These are phyloP conservation scores for Lycophotia porphyrea DNA, from an alignment of 2,888 invertebrate genomes.

Conservation along the genomic window DNA sequence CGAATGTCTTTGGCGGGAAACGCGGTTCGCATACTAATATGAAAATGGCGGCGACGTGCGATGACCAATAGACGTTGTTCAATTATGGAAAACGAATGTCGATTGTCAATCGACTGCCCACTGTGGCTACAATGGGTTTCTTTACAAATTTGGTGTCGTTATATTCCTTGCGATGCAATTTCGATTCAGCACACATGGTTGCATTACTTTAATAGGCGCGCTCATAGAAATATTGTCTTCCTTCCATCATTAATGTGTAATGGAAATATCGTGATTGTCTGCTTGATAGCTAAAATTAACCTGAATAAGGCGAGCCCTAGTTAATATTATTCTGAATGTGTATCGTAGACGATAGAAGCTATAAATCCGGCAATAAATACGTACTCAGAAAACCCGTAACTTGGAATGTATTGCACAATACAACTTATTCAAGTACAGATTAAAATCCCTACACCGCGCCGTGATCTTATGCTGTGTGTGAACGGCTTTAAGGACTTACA, in stretches of 20 bases:
- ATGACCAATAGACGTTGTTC: conserved; percentile 73
- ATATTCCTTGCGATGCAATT: conserved; percentile 69
- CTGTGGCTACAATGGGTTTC: conserved; percentile 80
- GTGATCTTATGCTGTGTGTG: not conserved
- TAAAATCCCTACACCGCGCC: not conserved
- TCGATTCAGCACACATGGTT: conserved; percentile 69
- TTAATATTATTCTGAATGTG: conserved; percentile 51
- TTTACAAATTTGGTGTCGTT: conserved; percentile 78
- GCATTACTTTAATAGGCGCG: conserved; percentile 65
- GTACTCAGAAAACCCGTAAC: conserved; percentile 33
- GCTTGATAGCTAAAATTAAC: conserved; percentile 62
- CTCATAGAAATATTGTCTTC: conserved; percentile 69
- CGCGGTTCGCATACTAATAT: conserved; percentile 83
- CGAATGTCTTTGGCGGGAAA: conserved; percentile 86
- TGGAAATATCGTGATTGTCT: conserved; percentile 65
- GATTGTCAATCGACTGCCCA: conserved; percentile 79
- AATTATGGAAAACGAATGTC: conserved; percentile 77
- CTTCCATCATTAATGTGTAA: conserved; percentile 60
- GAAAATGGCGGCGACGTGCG: conserved; percentile 78
- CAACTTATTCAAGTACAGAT: not conserved
- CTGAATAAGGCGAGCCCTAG: conserved; percentile 42
- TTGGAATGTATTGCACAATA: conserved; percentile 21
- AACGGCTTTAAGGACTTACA: not conserved
- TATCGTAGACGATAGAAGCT: conserved; percentile 36
- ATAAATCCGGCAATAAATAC: conserved; percentile 41